phyloP scores from a whole-genome alignment of 1,140 invertebrate genomes.

The Drosophila chauvacae region DNA sequence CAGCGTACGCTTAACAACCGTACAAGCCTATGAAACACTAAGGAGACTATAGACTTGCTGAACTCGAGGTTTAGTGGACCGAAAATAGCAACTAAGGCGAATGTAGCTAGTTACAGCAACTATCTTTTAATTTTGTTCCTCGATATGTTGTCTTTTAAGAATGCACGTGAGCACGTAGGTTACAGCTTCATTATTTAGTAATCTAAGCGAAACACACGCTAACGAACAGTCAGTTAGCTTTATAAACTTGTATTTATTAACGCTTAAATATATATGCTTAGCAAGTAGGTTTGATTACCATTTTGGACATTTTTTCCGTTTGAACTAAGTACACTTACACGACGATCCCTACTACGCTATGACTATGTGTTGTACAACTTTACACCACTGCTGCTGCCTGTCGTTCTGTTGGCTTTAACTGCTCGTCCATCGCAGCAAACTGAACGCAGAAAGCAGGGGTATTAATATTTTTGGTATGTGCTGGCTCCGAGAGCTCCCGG shows the following conservation, averaged over 20 bases:
- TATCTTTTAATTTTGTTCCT: conserved; percentile 57
- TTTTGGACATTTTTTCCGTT: conserved; percentile 50
- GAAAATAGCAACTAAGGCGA: conserved; percentile 45
- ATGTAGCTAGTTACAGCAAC: conserved; percentile 27
- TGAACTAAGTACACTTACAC: conserved; percentile 75
- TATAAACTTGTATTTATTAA: conserved; percentile 76
- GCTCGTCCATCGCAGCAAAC: conserved; percentile 41
- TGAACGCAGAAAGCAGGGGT: conserved; percentile 16
- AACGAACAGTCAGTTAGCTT: conserved; percentile 39
- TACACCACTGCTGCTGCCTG: conserved; percentile 3
- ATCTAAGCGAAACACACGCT: conserved; percentile 40
- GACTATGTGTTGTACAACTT: conserved; percentile 63
- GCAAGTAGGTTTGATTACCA: conserved; percentile 61
- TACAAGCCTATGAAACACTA: conserved; percentile 65
- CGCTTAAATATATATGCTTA: conserved; percentile 74
- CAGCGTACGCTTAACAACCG: conserved; percentile 77
- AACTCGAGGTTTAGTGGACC: conserved; percentile 78
- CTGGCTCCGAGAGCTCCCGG: conserved; percentile 43
- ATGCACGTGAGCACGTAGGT: conserved; percentile 12
- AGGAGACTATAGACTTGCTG: conserved; percentile 73
- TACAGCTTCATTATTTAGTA: conserved; percentile 48
- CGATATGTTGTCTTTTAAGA: conserved; percentile 46
- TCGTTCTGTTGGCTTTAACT: conserved; percentile 37
- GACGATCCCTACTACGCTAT: conserved; percentile 58
- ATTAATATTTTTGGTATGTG: conserved; percentile 44